Evolutionary conservation across 2,888 invertebrate genomes (phyloP), one percentile per base, ranked within the genome.

Genomic region (Rhimphoctona megacephalus): DNA sequence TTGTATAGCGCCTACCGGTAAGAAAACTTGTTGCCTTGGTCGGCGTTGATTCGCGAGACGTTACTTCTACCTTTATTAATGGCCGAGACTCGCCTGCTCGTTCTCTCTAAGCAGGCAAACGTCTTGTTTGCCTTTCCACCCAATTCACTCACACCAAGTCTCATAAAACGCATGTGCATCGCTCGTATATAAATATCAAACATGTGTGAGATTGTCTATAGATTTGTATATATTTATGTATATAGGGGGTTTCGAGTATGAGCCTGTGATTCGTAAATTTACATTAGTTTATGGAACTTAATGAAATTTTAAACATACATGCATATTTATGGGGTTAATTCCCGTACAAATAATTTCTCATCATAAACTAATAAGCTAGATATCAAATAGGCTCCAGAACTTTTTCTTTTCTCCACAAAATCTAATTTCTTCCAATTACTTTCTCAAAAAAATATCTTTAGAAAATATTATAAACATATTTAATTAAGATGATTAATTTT

Each of bases 101-200:
- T 85, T 89, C 78, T 87, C 57, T 70, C 84, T 87, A 89, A 87
- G 87, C 86, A 89, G 87, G 82, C 85, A 78, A 81, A 83, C 86
- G 88, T 90, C 88, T 88, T 89, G 89, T 90, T 91, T 89, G 89
- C 89, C 88, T 91, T 90, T 90, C 87, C 88, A 90, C 86, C 91
- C 87, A 90, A 91, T 91, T 90, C 90, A 90, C 83, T 43, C 69
- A 88, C 87, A 86, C 85, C 84, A 85, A 85, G 67, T 66, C 43
- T 78, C 52, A 81, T 33, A 72, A 81, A 73, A 57, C 77, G 39
- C 72, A 81, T 57, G 76, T 57, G 54, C 81, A 70, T 74, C 49
- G n/a, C 52, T 67, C 30, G 54, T 52, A 36, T 17, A 22, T 61
- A 61, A 54, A 74, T 61, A 74, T 61, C 54, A 72, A 72, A 70